Conservation (phyloP, 2,113 vertebrate genomes). For the Fulica atra region DNA sequence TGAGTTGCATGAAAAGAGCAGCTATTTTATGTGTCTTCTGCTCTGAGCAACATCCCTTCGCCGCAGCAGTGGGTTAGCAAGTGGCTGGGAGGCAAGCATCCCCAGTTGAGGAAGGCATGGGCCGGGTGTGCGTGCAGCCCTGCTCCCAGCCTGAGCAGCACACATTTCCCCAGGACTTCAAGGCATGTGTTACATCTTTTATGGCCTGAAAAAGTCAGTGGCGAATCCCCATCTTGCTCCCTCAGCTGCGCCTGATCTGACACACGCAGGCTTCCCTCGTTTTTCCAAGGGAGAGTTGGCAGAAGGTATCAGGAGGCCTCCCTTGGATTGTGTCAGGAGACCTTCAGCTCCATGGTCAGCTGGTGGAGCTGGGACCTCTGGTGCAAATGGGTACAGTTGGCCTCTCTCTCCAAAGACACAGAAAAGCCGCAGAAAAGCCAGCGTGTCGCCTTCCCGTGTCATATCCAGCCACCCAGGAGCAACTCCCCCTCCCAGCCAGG, state of each 20-base stretch:
- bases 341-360: neutral
- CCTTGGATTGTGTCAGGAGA: neutral
- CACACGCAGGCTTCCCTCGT: neutral
- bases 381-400: accelerated
- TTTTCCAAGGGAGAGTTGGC: neutral
- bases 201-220: neutral
- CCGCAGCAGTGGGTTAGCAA: neutral
- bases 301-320: neutral
- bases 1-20: neutral
- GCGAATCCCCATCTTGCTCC: neutral
- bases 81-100: neutral
- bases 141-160: neutral
- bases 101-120: neutral
- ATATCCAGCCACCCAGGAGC: accelerated
- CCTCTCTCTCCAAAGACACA: neutral
- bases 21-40: neutral
- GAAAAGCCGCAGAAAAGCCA: neutral
- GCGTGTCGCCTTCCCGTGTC: accelerated
- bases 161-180: neutral
- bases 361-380: neutral
- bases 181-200: neutral
- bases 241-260: neutral
- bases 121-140: neutral
- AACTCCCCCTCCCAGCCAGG: accelerated
- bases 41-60: neutral